Base-by-base conservation (phyloP, 2,113 vertebrate species). In the Australoheros scitulus region DNA sequence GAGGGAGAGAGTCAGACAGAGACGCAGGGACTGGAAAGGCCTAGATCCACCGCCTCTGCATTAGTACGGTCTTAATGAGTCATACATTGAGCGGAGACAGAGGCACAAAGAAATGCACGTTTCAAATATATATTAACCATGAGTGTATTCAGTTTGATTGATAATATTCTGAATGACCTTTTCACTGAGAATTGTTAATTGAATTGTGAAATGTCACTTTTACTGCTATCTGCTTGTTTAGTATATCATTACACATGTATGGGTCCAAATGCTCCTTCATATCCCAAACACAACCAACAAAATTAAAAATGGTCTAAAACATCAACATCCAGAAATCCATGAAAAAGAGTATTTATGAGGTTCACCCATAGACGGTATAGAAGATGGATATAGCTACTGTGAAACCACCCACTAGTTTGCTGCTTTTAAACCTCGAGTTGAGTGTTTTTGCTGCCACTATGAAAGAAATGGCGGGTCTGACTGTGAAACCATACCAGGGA, bases 11-110 rank as follows among this genome's bases (percentile, higher is more conserved):
- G 60, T 77, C 5, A 1, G 52, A 56, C 58, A 81, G 72, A 87
- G 72, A 84, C 50, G 89, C 56, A 58, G 84, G 78, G 83, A 84
- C 85, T 84, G 76, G 88, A 94, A 93, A 24, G 83, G 79, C 76
- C 91, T 41, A 59, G 85, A 87, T 76, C 55, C 70, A 88, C 65
- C 17, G 10, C 80, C 72, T 86, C 78, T 84, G 81, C 84, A 91
- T 85, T 61, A 36, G 18, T 50, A 61, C 61, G 18, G 76, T 79
- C 77, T 81, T 52, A 72, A 22, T 85, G 32, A 81, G 34, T 72
- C 41, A 64, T 10, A 26, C 17, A 77, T 2, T 2, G 2, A 61
- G 60, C 82, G 20, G 18, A 47, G 9, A 18, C 7, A 11, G 29
- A 76, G 22, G 18, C 41, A 77, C 38, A 56, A 75, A 61, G 11